Evolutionary conservation across 2,113 vertebrate species (phyloP).

Genomic region (Eubucco bourcierii): DNA sequence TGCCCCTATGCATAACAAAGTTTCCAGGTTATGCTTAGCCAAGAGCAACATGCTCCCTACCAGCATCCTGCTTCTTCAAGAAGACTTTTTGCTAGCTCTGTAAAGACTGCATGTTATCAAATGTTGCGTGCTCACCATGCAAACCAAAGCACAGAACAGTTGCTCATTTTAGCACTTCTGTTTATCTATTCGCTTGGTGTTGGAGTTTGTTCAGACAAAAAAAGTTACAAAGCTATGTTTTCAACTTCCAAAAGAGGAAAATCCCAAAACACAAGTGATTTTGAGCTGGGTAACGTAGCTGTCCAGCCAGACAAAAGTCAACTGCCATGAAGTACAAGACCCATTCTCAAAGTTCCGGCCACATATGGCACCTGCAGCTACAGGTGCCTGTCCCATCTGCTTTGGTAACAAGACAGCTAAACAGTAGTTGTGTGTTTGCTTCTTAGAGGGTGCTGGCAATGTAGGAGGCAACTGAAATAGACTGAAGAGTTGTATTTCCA

Average conservation of each 20-base stretch:
- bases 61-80: not conserved
- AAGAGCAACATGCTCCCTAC: not conserved
- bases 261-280: not conserved
- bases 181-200: not conserved
- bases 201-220: not conserved
- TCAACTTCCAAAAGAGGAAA: not conserved
- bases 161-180: not conserved
- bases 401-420: not conserved
- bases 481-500: not conserved
- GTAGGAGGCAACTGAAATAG: constrained; percentile 9
- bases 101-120: not conserved
- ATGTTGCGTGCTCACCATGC: not conserved
- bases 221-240: not conserved
- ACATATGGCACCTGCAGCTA: not conserved
- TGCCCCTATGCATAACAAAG: not conserved
- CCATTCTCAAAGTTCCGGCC: not conserved
- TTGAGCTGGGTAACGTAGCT: not conserved
- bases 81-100: not conserved
- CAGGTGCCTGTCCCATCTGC: not conserved
- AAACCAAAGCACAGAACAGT: not conserved
- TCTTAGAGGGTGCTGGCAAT: not conserved
- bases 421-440: not conserved
- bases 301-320: not conserved
- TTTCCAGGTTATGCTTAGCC: not conserved
- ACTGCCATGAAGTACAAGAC: not conserved